A percentile compares a stretch with the other conserved stretches of the same genome.
Conservation (phyloP, 2,888 invertebrate species). For the Pseudolycoriella hygida region DNA sequence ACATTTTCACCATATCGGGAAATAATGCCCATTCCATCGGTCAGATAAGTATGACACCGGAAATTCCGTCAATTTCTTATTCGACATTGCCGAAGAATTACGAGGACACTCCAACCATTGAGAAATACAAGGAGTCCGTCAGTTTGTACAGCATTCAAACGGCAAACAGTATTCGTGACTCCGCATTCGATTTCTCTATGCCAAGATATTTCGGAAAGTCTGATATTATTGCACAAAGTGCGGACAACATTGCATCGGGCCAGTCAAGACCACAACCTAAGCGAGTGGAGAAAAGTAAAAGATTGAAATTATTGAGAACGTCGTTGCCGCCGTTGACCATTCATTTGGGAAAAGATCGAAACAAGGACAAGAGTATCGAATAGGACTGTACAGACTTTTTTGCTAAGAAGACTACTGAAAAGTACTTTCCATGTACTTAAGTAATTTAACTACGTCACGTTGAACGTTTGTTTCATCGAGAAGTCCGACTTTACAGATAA, state of each 20-base stretch:
- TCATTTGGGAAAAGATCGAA: slow-evolving; percentile 14
- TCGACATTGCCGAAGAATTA: slow-evolving; percentile 28
- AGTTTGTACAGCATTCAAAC: slow-evolving; percentile 33
- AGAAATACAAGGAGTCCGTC: slow-evolving; percentile 26
- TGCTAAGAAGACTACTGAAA: too few relatives aligned
- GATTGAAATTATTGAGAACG: slow-evolving; percentile 24
- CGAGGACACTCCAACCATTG: slow-evolving; percentile 28
- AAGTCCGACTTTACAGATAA: too few relatives aligned
- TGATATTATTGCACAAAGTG: slow-evolving; percentile 23
- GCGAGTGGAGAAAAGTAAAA: slow-evolving; percentile 25
- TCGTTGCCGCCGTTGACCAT: slow-evolving; percentile 26
- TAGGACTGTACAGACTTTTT: neutral
- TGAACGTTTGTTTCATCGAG: too few relatives aligned
- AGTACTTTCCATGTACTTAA: too few relatives aligned
- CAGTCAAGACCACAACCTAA: slow-evolving; percentile 10
- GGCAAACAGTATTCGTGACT: slow-evolving; percentile 28
- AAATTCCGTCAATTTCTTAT: slow-evolving; percentile 29
- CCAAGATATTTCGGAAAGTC: slow-evolving; percentile 39
- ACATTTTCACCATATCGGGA: slow-evolving; percentile 25
- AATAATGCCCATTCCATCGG: slow-evolving; percentile 15
- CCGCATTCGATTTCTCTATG: slow-evolving; percentile 40
- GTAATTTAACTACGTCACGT: too few relatives aligned
- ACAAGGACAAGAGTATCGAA: slow-evolving; percentile 3
- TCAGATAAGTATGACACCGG: slow-evolving; percentile 29
- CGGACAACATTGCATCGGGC: slow-evolving; percentile 15